Conservation (phyloP, 2,797 vertebrate species). For the Smutsia gigantea region DNA sequence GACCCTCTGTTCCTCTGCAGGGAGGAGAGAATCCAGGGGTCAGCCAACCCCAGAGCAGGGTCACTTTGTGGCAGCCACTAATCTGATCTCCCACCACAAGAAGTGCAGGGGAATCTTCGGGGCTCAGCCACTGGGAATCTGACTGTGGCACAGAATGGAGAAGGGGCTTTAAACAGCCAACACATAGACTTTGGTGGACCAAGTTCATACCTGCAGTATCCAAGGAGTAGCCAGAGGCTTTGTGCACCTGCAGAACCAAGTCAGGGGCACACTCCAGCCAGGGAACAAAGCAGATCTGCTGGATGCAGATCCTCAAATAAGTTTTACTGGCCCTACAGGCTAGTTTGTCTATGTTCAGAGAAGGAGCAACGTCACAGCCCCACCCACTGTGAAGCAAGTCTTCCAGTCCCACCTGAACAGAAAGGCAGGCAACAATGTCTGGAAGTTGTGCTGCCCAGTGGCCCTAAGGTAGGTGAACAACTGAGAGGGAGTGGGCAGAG, state of each 20-base stretch:
- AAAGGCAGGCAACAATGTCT: too few species aligned
- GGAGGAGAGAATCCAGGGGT: neutral
- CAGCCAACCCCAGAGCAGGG: neutral
- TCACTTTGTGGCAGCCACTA: neutral
- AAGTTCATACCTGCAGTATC: neutral
- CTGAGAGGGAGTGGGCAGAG: too few species aligned
- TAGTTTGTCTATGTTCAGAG: neutral
- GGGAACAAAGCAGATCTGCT: neutral
- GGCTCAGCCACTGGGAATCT: neutral
- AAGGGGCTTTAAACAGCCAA: neutral
- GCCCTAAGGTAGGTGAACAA: too few species aligned
- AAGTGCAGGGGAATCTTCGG: neutral
- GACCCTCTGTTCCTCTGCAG: neutral
- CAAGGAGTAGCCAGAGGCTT: neutral
- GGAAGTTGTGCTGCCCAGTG: too few species aligned
- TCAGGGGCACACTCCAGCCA: neutral
- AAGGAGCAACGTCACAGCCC: neutral
- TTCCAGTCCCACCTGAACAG: neutral
- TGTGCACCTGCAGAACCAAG: neutral
- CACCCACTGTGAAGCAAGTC: neutral
- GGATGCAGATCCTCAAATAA: neutral
- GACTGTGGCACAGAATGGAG: neutral
- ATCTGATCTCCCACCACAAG: neutral
- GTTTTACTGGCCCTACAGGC: neutral
- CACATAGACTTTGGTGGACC: neutral